Evolutionary conservation across 2,888 invertebrate genomes (phyloP).

Genomic region (Perizoma affinitatum): DNA sequence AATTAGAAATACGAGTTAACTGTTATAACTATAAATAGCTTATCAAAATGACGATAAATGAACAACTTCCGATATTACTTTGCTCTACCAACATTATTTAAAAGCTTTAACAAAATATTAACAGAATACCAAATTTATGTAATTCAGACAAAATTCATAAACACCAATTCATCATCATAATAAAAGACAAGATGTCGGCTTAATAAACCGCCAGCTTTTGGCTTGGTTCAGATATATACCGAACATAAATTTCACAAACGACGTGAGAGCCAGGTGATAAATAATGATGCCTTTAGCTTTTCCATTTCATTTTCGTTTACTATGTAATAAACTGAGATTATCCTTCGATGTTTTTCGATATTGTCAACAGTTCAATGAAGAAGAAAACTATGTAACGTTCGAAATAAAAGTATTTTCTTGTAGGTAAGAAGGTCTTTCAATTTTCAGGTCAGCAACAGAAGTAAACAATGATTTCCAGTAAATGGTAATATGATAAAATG

Average conservation of each 20-base stretch:
- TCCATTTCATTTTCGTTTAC: constrained; percentile 25
- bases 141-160: constrained; percentile 2
- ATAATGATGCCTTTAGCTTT: constrained; percentile 23
- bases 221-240: constrained; percentile 56
- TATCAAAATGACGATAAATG: constrained; percentile 4
- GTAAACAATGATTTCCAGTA: neutral
- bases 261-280: constrained; percentile 58
- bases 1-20: neutral
- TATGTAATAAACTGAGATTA: constrained; percentile 26
- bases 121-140: constrained; percentile 11
- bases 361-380: constrained; percentile 25
- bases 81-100: constrained; percentile 11
- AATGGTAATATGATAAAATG: neutral
- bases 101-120: constrained; percentile 15
- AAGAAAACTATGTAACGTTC: constrained; percentile 18
- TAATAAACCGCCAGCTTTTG: constrained; percentile 60
- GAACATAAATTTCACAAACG: constrained; percentile 56
- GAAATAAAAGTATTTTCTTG: constrained; percentile 23
- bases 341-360: constrained; percentile 21
- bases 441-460: constrained; percentile 8
- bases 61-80: constrained; percentile 13
- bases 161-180: constrained; percentile 20
- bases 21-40: neutral
- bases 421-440: constrained; percentile 6
- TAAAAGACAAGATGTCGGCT: constrained; percentile 54